Evolutionary conservation across 2,113 vertebrate genomes (phyloP).

Genomic region (Corvus moneduloides): DNA sequence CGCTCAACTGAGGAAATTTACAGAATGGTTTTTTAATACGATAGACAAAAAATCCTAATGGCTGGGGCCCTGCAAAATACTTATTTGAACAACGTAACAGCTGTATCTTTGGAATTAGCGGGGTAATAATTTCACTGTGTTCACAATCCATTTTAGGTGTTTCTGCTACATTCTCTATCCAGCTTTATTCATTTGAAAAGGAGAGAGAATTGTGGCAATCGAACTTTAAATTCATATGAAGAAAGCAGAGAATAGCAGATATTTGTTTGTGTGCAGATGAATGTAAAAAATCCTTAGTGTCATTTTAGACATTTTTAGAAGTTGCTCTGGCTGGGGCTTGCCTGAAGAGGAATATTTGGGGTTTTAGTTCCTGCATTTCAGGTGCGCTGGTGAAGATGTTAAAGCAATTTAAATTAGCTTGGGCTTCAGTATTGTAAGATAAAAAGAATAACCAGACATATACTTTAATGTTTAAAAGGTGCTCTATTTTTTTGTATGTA

Average conservation of each 20-base stretch:
- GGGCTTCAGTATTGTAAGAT: constrained; percentile 79
- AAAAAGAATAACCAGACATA: constrained; percentile 76
- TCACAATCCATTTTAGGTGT: constrained; percentile 63
- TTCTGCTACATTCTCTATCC: constrained; percentile 40
- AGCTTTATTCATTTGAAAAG: constrained; percentile 41
- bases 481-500: constrained; percentile 88
- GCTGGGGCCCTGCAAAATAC: not conserved
- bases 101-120: constrained; percentile 26
- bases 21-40: constrained; percentile 95
- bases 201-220: constrained; percentile 7
- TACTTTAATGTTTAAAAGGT: constrained; percentile 87
- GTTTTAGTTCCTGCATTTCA: constrained; percentile 50
- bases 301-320: constrained; percentile 71
- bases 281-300: constrained; percentile 78
- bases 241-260: constrained; percentile 37
- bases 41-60: constrained; percentile 89
- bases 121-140: constrained; percentile 55
- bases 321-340: constrained; percentile 44
- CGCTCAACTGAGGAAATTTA: constrained; percentile 95
- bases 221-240: not conserved
- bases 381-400: constrained; percentile 59
- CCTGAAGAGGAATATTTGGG: constrained; percentile 42
- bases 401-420: constrained; percentile 63
- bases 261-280: constrained; percentile 75
- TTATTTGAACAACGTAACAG: not conserved